Conservation (phyloP, 2,888 invertebrate species). For the Dryomyza anilis region DNA sequence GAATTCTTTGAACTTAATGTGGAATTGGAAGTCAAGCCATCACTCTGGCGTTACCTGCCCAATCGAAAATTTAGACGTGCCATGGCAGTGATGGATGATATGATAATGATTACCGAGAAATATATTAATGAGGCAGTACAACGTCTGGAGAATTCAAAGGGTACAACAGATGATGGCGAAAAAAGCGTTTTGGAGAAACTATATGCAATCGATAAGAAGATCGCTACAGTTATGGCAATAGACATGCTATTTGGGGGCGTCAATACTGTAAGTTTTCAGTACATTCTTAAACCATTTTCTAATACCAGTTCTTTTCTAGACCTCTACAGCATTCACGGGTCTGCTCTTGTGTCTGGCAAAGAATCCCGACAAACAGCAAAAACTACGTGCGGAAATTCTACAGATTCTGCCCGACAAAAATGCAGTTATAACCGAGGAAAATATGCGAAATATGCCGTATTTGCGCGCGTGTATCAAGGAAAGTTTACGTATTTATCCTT, state of each 20-base stretch:
- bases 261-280: constrained; percentile 68
- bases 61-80: constrained; percentile 50
- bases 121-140: constrained; percentile 55
- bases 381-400: constrained; percentile 66
- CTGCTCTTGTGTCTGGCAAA: constrained; percentile 63
- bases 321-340: constrained; percentile 42
- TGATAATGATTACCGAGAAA: constrained; percentile 42
- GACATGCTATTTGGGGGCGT: constrained; percentile 76
- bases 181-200: constrained; percentile 70
- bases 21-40: constrained; percentile 53
- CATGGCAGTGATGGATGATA: constrained; percentile 41
- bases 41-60: constrained; percentile 48
- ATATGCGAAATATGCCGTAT: constrained; percentile 65
- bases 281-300: background rate
- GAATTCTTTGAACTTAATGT: constrained; percentile 36
- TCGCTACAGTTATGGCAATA: constrained; percentile 71
- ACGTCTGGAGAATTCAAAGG: constrained; percentile 37
- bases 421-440: constrained; percentile 60
- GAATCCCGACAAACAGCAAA: constrained; percentile 70
- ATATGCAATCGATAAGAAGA: constrained; percentile 66
- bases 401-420: constrained; percentile 52
- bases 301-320: constrained; percentile 38
- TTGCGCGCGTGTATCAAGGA: constrained; percentile 78
- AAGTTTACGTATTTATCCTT: constrained; percentile 68
- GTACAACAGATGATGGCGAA: constrained; percentile 45